These are phyloP conservation scores for Drosophila jambulina DNA, from an alignment of 1,140 invertebrate genomes.

Conservation along the genomic window DNA sequence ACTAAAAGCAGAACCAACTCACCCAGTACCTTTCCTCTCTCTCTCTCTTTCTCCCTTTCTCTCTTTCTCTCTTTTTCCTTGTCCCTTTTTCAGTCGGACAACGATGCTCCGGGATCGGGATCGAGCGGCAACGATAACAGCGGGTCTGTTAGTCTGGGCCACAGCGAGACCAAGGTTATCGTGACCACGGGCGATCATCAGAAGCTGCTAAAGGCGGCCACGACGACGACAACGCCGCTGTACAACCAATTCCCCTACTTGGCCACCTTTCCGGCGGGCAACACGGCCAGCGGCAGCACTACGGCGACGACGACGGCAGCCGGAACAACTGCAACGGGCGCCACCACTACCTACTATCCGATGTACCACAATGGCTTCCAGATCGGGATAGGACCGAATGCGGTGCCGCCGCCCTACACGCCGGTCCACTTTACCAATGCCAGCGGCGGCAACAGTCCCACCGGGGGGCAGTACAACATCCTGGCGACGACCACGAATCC, in stretches of 20 bases:
- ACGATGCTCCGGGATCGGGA: constrained; percentile 29
- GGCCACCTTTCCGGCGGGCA: constrained; percentile 71
- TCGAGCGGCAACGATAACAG: constrained; percentile 69
- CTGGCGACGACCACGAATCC: constrained; percentile 55
- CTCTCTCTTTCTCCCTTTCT: constrained; percentile 1
- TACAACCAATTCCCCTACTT: constrained; percentile 83
- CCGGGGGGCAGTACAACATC: constrained; percentile 70
- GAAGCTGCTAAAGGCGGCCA: constrained; percentile 60
- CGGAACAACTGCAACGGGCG: constrained; percentile 4
- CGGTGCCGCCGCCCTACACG: constrained; percentile 81
- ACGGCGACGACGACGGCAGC: constrained; percentile 34
- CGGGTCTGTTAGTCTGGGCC: constrained; percentile 78
- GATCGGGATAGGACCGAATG: constrained; percentile 75
- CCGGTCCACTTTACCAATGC: constrained; percentile 77
- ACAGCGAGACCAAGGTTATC: constrained; percentile 79
- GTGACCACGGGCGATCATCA: constrained; percentile 71
- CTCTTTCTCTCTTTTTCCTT: constrained; percentile 14
- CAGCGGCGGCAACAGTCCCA: constrained; percentile 65
- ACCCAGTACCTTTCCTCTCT: background rate
- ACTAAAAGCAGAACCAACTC: background rate
- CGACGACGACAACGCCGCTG: constrained; percentile 62
- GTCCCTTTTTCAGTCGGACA: constrained; percentile 48
- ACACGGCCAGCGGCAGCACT: constrained; percentile 42
- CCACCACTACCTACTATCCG: constrained; percentile 73
- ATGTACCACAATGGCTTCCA: constrained; percentile 85